phyloP scores from a whole-genome alignment of 2,113 vertebrate genomes.

The Phylloscopus whistleri region DNA sequence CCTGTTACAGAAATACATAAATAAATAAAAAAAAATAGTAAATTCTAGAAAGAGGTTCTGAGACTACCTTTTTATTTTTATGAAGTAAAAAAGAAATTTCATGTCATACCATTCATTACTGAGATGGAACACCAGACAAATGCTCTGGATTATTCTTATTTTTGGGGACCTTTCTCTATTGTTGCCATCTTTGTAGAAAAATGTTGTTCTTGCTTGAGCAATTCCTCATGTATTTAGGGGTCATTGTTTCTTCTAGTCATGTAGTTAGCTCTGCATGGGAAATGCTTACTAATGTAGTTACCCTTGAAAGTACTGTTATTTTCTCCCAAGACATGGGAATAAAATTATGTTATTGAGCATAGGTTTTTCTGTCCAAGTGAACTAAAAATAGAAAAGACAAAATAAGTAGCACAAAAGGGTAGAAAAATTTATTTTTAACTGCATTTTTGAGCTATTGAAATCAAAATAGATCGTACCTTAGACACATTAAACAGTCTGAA shows the following conservation, averaged over 20 bases:
- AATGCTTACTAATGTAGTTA: not conserved
- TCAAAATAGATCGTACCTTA: not conserved
- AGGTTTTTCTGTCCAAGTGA: not conserved
- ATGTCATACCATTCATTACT: not conserved
- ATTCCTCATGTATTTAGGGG: not conserved
- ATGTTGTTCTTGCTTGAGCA: no score
- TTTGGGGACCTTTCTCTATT: not conserved
- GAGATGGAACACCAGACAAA: not conserved
- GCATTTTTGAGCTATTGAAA: not conserved
- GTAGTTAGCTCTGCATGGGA: not conserved
- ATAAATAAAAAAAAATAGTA: not conserved
- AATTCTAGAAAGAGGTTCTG: not conserved
- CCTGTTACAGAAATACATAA: not conserved
- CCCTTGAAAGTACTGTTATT: not conserved
- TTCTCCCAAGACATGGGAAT: not conserved
- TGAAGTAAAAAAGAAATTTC: rapidly evolving
- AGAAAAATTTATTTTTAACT: not conserved
- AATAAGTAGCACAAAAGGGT: not conserved
- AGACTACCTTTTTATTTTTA: not conserved
- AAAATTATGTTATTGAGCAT: not conserved
- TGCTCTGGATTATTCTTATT: not conserved
- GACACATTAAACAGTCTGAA: not conserved
- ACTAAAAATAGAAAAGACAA: not conserved
- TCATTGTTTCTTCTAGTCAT: not conserved
- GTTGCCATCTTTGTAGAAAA: not conserved